Percentiles rank a stretch among this genome's conserved stretches.
phyloP scores from a whole-genome alignment of 2,888 invertebrate species.

The Prenolepis imparis region DNA sequence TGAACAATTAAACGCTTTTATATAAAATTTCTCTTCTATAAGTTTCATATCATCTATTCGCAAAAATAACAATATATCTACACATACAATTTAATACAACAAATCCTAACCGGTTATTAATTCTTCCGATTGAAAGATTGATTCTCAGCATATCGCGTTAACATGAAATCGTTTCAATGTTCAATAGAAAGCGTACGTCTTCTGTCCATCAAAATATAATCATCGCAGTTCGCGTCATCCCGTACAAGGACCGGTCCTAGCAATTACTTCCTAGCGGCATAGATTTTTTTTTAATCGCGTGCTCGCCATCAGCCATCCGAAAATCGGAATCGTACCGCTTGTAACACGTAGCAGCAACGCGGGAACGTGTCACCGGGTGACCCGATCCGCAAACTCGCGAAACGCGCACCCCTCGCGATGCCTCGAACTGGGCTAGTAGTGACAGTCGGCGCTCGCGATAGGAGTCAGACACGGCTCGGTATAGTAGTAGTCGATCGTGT shows the following conservation, averaged over 20 bases:
- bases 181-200: background rate
- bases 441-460: constrained; percentile 67
- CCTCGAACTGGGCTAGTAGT: constrained; percentile 84
- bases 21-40: background rate
- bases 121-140: background rate
- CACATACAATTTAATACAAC: no score
- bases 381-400: constrained; percentile 80
- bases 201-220: background rate
- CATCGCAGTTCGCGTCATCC: background rate
- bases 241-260: background rate
- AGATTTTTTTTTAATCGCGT: background rate
- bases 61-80: no score
- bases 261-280: background rate
- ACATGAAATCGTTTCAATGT: background rate
- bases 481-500: constrained; percentile 50
- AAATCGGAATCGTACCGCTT: constrained; percentile 6
- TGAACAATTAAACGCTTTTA: background rate
- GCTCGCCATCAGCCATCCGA: background rate
- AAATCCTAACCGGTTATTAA: background rate
- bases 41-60: background rate
- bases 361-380: constrained; percentile 81
- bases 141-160: background rate
- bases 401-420: constrained; percentile 72
- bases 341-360: constrained; percentile 5
- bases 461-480: constrained; percentile 46